Conservation (phyloP, 2,797 vertebrate genomes). For the Neopelma chrysocephalum region DNA sequence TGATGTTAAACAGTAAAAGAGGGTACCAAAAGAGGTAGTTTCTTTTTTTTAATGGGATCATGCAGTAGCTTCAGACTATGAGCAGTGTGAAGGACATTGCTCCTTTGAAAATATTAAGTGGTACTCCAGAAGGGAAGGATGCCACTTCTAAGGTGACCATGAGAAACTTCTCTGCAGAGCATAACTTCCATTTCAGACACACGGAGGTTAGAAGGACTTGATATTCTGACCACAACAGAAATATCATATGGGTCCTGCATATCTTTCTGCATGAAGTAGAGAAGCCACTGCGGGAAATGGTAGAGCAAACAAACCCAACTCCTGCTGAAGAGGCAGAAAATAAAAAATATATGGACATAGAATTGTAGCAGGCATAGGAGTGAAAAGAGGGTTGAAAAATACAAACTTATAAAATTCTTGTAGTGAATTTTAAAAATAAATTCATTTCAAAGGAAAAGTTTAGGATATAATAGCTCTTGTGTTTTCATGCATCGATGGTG, state of each 20-base stretch:
- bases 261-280: background rate
- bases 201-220: background rate
- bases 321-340: background rate
- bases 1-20: background rate
- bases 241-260: background rate
- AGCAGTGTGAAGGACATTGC: background rate
- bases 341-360: background rate
- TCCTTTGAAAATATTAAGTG: background rate
- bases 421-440: background rate
- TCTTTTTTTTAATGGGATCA: background rate
- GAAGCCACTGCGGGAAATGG: background rate
- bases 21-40: background rate
- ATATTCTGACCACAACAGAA: background rate
- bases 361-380: background rate
- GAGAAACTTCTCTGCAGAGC: background rate
- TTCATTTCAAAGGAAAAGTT: background rate
- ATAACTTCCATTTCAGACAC: background rate
- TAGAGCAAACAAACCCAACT: background rate
- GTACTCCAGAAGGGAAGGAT: background rate
- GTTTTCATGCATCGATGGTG: background rate
- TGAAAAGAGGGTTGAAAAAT: background rate
- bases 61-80: background rate
- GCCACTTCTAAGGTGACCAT: background rate
- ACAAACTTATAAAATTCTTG: background rate
- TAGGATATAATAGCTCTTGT: background rate